Conservation (phyloP, 64 coral and sea anemone species). For the Porites australiensis region DNA sequence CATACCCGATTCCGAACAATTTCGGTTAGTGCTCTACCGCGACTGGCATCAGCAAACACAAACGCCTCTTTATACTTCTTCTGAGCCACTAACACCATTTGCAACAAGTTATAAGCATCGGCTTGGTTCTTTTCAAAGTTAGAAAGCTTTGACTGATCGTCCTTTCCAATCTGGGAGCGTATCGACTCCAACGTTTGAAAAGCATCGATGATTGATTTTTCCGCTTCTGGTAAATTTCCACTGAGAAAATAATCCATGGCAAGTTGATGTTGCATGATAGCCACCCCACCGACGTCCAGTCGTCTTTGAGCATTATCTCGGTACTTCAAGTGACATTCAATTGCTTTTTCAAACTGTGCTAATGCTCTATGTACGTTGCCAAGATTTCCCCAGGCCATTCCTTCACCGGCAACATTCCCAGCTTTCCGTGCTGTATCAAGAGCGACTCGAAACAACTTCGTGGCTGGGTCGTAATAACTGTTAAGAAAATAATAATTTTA, state of each 20-base stretch:
- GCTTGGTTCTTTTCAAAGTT: conserved; percentile 82
- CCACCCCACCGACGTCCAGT: conserved; percentile 66
- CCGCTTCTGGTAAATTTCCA: conserved; percentile 45
- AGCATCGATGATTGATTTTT: conserved; percentile 45
- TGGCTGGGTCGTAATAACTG: conserved; percentile 53
- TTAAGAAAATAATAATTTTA: background rate
- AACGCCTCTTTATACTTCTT: conserved; percentile 68
- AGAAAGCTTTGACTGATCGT: conserved; percentile 73
- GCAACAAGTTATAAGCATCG: conserved; percentile 70
- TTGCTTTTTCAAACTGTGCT: conserved; percentile 62
- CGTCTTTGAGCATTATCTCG: conserved; percentile 70
- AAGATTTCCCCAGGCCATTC: conserved; percentile 80
- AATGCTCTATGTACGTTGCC: conserved; percentile 71
- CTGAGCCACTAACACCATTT: conserved; percentile 58
- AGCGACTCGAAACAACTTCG: conserved; percentile 50
- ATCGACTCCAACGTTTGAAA: conserved; percentile 67
- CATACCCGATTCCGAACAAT: conserved; percentile 46
- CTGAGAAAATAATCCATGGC: conserved; percentile 69
- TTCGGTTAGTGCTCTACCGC: conserved; percentile 60
- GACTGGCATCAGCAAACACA: conserved; percentile 51
- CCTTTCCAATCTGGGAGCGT: conserved; percentile 65
- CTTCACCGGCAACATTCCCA: conserved; percentile 70
- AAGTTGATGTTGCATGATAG: conserved; percentile 77
- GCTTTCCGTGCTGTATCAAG: conserved; percentile 32
- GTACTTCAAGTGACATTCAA: conserved; percentile 67